These are phyloP conservation scores for Stenodema calcarata DNA, from an alignment of 2,888 invertebrate genomes.

Conservation along the genomic window DNA sequence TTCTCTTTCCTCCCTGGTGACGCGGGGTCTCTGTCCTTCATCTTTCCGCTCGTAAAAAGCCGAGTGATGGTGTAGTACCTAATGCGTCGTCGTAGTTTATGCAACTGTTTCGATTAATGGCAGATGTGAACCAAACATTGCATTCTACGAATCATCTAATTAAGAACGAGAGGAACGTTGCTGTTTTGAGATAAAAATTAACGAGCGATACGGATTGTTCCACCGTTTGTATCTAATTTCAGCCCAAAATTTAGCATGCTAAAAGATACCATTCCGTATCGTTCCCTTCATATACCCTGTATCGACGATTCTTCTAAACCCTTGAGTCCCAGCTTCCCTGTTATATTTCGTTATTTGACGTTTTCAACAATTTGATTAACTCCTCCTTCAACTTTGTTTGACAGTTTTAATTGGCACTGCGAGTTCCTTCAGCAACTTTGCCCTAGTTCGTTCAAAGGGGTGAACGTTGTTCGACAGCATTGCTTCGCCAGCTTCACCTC, in stretches of 20 bases:
- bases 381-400: background rate
- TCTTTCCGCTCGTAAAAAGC: no score
- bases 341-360: constrained; percentile 13
- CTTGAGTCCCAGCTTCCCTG: no score
- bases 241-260: background rate
- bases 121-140: no score
- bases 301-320: background rate
- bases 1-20: background rate
- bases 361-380: constrained; percentile 8
- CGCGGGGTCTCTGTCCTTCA: no score
- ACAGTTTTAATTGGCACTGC: background rate
- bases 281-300: background rate
- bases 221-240: background rate
- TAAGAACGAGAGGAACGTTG: no score
- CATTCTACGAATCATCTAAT: no score
- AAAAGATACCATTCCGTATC: background rate
- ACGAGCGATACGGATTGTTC: background rate
- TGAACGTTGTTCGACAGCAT: background rate
- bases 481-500: no score
- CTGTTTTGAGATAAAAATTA: background rate
- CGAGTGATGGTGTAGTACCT: no score
- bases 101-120: no score
- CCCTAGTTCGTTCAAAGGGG: background rate
- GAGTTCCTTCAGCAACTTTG: background rate
- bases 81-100: no score